Conservation (phyloP, 2,797 vertebrate species). For the Poeciliopsis infans region DNA sequence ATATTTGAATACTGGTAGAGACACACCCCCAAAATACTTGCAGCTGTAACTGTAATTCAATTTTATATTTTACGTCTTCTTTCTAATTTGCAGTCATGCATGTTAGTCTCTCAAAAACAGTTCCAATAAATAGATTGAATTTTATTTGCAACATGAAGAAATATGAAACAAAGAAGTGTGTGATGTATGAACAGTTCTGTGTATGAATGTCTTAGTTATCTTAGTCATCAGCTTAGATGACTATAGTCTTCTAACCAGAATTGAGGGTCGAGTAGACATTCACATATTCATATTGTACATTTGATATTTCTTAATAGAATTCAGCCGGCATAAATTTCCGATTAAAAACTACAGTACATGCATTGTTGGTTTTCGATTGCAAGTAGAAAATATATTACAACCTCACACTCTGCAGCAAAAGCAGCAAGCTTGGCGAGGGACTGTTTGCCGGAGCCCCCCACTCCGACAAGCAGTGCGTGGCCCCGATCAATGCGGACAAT, state of each 20-base stretch:
- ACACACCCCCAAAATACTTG: not conserved
- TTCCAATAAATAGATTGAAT: not conserved
- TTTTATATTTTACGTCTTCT: not conserved
- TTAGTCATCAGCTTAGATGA: not conserved
- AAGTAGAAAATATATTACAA: slow-evolving; percentile 52
- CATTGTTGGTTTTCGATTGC: not conserved
- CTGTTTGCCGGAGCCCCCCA: slow-evolving; percentile 94
- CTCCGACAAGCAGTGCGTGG: slow-evolving; percentile 92
- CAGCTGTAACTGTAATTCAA: not conserved
- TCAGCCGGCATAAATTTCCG: not conserved
- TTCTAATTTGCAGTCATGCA: not conserved
- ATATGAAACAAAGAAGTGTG: not conserved
- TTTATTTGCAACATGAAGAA: not conserved
- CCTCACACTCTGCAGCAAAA: slow-evolving; percentile 91
- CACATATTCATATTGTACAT: not conserved
- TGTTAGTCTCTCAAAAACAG: not conserved
- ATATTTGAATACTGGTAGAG: not conserved
- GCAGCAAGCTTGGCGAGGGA: slow-evolving; percentile 91
- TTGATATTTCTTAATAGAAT: slow-evolving; percentile 3
- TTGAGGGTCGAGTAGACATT: not conserved
- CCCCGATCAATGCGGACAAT: slow-evolving; percentile 90
- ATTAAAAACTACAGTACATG: not conserved
- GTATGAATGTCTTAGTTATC: not conserved
- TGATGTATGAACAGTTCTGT: not conserved
- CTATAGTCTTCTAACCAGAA: not conserved